Base-by-base conservation (phyloP, 2,113 vertebrate genomes). In the Thunnus maccoyii region DNA sequence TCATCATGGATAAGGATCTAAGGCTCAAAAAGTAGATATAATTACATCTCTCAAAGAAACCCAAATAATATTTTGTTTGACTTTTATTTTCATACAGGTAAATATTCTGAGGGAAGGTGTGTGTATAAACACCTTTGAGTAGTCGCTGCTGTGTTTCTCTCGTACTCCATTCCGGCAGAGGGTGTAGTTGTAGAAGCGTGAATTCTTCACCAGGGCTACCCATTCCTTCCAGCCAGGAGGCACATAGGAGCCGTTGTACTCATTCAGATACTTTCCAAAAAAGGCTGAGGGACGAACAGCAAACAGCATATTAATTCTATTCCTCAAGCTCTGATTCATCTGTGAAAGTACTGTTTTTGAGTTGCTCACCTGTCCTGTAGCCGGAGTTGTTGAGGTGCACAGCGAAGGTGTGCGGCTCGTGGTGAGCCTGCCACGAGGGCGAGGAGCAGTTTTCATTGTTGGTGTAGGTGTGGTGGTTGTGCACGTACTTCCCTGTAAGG, bases 381-480 rank as follows among this genome's bases (percentile, higher is more conserved):
- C 98, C 98, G 0, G 97, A 97, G 92, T 96, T 96, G 93, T 98
- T 99, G 88, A 99, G 97, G 91, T 99, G 96, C 54, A 97, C 97
- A 0, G 98, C 97, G 36, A 99, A 99, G 0, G 97, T 98, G 78
- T 95, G 97, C 0, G 94, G 94, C 89, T 99, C 98, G 0, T 99
- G 97, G 89, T 97, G 97, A 0, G 95, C 96, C 92, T 99, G 98
- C 98, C 98, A 99, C 55, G 98, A 99, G 0, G 97, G 96, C 0
- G 98, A 99, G 10, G 98, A 99, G 88, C 98, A 99, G 94, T 99
- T 99, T 90, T 99, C 98, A 0, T 99, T 99, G 96, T 99, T 99
- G 55, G 98, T 99, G 93, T 98, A 99, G 57, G 97, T 99, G 94
- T 99, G 97, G 91, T 99, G 98, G 92, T 99, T 99, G 95, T 99